A percentile compares a stretch with the other conserved stretches of the same genome.
These are phyloP conservation scores for Uloborus diversus DNA, from an alignment of 1,140 invertebrate genomes.

Conservation along the genomic window DNA sequence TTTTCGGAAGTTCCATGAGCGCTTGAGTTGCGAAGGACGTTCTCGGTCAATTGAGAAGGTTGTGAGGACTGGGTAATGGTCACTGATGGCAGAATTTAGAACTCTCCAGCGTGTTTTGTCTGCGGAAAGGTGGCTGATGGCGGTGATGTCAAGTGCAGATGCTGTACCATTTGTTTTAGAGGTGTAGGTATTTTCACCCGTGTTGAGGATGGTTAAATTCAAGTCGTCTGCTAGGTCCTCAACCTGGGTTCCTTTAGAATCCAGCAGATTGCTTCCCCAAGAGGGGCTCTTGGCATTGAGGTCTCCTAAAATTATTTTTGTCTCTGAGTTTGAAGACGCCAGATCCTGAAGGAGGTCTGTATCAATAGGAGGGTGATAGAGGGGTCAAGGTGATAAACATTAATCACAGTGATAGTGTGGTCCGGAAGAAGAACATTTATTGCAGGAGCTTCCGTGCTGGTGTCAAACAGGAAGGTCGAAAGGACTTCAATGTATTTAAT, in stretches of 20 bases:
- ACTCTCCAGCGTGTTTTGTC: background rate
- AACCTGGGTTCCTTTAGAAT: background rate
- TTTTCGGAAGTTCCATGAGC: background rate
- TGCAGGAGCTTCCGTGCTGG: background rate
- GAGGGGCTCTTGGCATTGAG: background rate
- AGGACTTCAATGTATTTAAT: background rate
- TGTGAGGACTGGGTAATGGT: background rate
- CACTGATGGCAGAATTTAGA: slow-evolving; percentile 4
- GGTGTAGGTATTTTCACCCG: background rate
- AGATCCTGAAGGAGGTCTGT: background rate
- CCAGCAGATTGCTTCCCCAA: background rate
- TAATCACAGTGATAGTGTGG: background rate
- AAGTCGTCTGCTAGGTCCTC: background rate
- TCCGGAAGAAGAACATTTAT: background rate
- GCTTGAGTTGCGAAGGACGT: background rate
- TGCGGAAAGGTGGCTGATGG: background rate
- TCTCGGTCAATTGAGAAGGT: too few relatives aligned
- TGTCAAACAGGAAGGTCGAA: background rate
- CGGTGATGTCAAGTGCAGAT: background rate
- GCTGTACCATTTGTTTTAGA: background rate
- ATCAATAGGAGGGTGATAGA: background rate
- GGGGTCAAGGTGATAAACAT: background rate
- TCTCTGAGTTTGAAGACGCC: background rate
- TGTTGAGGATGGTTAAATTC: background rate
- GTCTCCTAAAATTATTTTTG: background rate